Conservation (phyloP, 1,140 invertebrate species). For the Magallana gigas region DNA sequence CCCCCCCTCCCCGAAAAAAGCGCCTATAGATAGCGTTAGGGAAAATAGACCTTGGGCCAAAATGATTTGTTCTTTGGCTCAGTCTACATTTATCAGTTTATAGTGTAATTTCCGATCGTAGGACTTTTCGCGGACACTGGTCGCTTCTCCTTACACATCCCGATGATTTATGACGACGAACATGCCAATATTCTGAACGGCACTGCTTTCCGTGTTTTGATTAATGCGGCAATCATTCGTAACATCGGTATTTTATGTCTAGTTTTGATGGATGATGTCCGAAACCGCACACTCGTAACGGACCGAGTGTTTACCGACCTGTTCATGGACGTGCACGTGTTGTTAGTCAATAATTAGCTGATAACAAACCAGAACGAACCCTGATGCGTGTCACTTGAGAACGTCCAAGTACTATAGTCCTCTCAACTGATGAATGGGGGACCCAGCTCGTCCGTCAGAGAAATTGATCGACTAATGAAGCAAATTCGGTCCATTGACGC, state of each 20-base stretch:
- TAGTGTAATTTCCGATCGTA: too few species aligned
- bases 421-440: background rate
- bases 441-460: background rate
- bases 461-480: background rate
- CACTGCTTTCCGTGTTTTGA: background rate
- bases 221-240: background rate
- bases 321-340: background rate
- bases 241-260: conserved; percentile 20
- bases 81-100: too few species aligned
- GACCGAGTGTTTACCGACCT: conserved; percentile 9
- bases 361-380: background rate
- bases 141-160: too few species aligned
- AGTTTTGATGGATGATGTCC: conserved; percentile 18
- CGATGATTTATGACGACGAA: background rate
- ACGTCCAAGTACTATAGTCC: background rate
- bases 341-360: background rate
- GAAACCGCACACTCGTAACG: background rate
- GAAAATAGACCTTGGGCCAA: too few species aligned
- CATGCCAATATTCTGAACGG: background rate
- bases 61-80: too few species aligned
- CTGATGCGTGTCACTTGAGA: background rate
- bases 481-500: background rate
- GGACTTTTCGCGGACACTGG: too few species aligned
- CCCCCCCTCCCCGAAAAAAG: too few species aligned
- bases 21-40: too few species aligned